Evolutionary conservation across 2,888 invertebrate species (phyloP), one percentile per base, ranked within the genome.

Genomic region (Drosophila kambysellisi): DNA sequence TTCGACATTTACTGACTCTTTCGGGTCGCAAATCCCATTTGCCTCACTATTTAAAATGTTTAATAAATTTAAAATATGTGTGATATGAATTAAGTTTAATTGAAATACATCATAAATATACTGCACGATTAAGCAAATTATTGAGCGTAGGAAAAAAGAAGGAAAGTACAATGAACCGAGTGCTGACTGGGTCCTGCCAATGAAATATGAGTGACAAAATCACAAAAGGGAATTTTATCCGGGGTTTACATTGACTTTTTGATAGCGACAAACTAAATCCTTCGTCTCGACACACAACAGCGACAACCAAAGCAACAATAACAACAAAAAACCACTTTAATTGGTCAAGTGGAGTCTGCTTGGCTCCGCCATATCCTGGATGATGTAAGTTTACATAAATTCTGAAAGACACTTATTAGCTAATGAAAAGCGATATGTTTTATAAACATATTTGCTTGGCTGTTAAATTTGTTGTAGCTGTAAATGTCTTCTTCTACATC

Each of bases 211-310:
- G 56, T 60, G 60, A 52, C 60, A 63, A 72, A 72, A 76, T 76
- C 72, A 72, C 66, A 72, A 50, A 57, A 57, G 66, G 50, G 50
- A 43, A 60, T 58, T 76, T 57, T 52, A 72, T 64, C 46, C 50
- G n/a, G 48, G 33, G 52, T 17, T 64, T 65, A 57, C 66, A 32
- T 35, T 15, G 64, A 25, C 53, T 33, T 52, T 63, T 53, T 46
- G 37, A 54, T 59, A 35, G 54, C 29, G 57, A 56, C 76, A 79
- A 60, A 62, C 70, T 61, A 52, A 83, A 82, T 81, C 73, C 67
- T 41, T 35, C 56, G 71, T 70, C 54, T 82, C 67, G 70, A 57
- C 78, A 72, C 32, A 63, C 54, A 69, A 70, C 64, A 61, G 69
- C 80, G 72, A 41, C 56, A 56, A 54, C 68, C 58, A 61, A 70